These are phyloP conservation scores for Brachypterus glaber DNA, from an alignment of 2,888 invertebrate genomes.

Conservation along the genomic window DNA sequence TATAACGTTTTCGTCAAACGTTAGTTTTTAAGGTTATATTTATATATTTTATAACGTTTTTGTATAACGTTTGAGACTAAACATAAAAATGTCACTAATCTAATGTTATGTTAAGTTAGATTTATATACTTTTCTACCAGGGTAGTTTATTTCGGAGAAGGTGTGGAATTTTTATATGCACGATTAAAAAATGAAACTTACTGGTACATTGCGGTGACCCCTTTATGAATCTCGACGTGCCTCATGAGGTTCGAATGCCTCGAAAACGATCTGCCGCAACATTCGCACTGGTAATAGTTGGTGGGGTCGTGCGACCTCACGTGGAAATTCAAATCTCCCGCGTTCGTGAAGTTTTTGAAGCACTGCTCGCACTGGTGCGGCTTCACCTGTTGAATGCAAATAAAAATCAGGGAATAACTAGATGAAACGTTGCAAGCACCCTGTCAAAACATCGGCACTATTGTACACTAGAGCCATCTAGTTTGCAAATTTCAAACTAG, in stretches of 20 bases:
- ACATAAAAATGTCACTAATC: background rate
- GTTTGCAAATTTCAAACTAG: too few species aligned
- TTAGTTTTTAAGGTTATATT: too few species aligned
- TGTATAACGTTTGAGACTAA: too few species aligned
- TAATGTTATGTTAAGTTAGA: too few species aligned
- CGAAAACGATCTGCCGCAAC: slow-evolving; percentile 33
- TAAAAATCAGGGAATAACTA: too few species aligned
- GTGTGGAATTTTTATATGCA: background rate
- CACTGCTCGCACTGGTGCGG: slow-evolving; percentile 38
- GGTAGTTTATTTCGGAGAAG: background rate
- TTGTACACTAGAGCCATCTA: too few species aligned
- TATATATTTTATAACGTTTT: too few species aligned
- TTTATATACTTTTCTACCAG: too few species aligned
- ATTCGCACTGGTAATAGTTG: slow-evolving; percentile 29
- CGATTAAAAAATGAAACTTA: slow-evolving; percentile 13
- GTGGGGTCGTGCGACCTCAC: slow-evolving; percentile 34
- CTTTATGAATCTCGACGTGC: slow-evolving; percentile 33
- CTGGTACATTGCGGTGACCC: slow-evolving; percentile 24
- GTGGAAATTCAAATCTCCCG: slow-evolving; percentile 40
- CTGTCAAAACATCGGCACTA: too few species aligned
- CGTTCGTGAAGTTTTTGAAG: slow-evolving; percentile 37
- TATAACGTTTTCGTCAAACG: too few species aligned
- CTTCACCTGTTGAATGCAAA: too few species aligned
- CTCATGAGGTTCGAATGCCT: slow-evolving; percentile 34
- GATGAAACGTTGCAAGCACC: too few species aligned